Evolutionary conservation across 2,797 vertebrate genomes (phyloP), one percentile per base, ranked within the genome.

Genomic region (Pseudochirops corinnae): DNA sequence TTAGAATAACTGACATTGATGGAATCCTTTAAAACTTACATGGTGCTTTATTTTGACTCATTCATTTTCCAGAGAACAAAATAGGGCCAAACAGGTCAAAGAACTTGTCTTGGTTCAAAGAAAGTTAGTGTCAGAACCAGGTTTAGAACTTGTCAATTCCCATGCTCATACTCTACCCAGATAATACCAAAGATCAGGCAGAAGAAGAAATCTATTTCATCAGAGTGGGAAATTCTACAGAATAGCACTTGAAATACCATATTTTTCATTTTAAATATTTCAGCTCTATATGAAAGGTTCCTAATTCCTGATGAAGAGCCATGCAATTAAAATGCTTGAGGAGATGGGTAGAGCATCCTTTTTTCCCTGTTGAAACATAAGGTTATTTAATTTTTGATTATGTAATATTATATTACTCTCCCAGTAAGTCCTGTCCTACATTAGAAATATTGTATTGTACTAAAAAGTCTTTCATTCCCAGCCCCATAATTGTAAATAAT

Each of bases 311-410:
- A 57, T 91, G 95, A 96, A 92, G 92, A 91, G 10, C 93, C 55
- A 67, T 95, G 13, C 87, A 98, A 98, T 96, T 98, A 98, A 98
- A 98, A 96, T 96, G 97, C 93, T 97, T 14, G 98, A 93, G n/a
- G 96, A 90, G 96, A 95, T 57, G 87, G 91, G 50, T 5, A 0
- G 5, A 57, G 3, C 91, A 93, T 96, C 46, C 90, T 93, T 58
- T 94, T 95, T 67, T 31, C 91, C 90, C 95, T 95, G 87, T 93
- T 93, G 58, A 97, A 97, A 98, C 94, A 94, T 96, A 94, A 97
- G 96, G 97, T 94, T 96, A 95, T 96, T 91, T 97, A 93, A 98
- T n/a, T 95, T 96, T 97, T 96, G 11, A 56, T 97, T 94, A 62
- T 95, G 10, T n/a, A 96, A 97, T 97, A 93, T 96, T 94, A 91